These are phyloP conservation scores for Pseudocheirus occidentalis DNA, from an alignment of 2,797 vertebrate species.

Conservation along the genomic window DNA sequence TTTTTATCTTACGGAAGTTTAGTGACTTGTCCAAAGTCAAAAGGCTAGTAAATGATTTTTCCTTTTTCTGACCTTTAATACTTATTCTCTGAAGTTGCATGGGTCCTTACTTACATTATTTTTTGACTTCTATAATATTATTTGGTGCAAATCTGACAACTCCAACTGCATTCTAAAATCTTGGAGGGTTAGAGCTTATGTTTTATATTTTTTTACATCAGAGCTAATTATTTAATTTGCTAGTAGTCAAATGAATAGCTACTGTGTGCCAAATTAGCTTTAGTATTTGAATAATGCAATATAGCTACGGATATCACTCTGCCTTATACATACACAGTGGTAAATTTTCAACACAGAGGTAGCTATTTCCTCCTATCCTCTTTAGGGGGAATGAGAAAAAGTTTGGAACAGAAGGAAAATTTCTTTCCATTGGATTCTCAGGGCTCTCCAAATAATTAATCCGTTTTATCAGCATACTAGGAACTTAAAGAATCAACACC, in stretches of 20 bases:
- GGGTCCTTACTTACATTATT: neutral
- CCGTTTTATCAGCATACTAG: neutral
- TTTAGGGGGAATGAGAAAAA: neutral
- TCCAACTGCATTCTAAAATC: neutral
- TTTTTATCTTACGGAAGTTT: neutral
- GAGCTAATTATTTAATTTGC: too few relatives aligned
- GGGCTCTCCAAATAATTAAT: neutral
- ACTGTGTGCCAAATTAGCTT: too few relatives aligned
- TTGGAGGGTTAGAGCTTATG: neutral
- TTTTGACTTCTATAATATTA: neutral
- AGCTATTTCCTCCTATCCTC: neutral
- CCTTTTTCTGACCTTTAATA: neutral
- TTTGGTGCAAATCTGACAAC: neutral
- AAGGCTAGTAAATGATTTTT: neutral
- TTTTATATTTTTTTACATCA: neutral
- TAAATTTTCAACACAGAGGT: accelerated
- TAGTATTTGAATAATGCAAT: neutral
- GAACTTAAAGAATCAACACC: neutral
- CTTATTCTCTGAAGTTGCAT: neutral
- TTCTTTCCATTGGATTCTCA: neutral
- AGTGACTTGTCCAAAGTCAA: neutral
- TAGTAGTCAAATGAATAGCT: neutral
- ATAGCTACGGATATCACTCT: accelerated
- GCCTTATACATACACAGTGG: neutral
- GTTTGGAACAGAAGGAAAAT: neutral